Conservation (phyloP, 2,797 vertebrate species). For the Labeo calbasu region DNA sequence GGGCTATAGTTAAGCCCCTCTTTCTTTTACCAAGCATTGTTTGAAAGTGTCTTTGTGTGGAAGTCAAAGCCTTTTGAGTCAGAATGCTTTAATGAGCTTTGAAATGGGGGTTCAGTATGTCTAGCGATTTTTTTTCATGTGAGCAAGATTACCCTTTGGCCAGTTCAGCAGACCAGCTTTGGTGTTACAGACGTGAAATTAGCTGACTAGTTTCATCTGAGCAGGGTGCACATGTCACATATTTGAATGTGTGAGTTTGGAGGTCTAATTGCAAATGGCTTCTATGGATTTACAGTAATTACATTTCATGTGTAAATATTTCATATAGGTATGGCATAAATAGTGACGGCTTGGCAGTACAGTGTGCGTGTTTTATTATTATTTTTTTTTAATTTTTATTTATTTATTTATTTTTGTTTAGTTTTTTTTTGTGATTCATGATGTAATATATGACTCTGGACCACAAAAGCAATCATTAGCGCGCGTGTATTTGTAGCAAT, state of each 20-base stretch:
- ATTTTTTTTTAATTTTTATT: no score
- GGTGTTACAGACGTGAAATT: not conserved
- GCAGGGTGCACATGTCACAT: not conserved
- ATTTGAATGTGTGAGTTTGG: not conserved
- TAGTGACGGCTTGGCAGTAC: no score
- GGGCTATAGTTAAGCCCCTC: slow-evolving; percentile 42
- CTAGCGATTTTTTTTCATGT: slow-evolving; percentile 44
- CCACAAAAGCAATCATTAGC: no score
- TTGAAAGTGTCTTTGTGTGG: slow-evolving; percentile 41
- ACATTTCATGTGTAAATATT: no score
- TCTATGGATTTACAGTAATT: not conserved
- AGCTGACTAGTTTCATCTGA: not conserved
- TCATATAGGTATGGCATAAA: no score
- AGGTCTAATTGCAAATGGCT: not conserved
- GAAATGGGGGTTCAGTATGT: slow-evolving; percentile 4
- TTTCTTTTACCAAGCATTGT: slow-evolving; percentile 27
- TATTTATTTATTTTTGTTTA: no score
- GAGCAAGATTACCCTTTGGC: slow-evolving; percentile 42
- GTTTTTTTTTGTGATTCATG: no score
- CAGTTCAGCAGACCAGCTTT: slow-evolving; percentile 13
- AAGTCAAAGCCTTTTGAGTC: slow-evolving; percentile 38
- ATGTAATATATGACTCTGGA: no score
- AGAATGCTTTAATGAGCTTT: slow-evolving; percentile 43
- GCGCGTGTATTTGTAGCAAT: no score
- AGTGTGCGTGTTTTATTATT: no score